Conservation (phyloP, 2,797 vertebrate genomes). For the Enteromius thamalakanensis region DNA sequence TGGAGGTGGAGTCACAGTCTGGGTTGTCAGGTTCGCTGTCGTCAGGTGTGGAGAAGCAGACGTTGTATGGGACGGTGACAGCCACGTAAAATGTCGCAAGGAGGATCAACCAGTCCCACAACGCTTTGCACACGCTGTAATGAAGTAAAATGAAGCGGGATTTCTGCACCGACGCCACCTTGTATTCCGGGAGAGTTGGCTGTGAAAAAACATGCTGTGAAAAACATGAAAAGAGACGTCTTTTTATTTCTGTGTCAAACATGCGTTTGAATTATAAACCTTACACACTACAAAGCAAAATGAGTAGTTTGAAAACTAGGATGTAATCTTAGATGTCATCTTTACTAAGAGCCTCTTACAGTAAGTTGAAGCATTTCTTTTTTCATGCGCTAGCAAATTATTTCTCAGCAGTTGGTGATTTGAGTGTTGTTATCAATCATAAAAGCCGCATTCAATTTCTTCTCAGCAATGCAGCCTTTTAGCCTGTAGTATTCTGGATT, state of each 20-base stretch:
- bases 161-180: slow-evolving; percentile 92
- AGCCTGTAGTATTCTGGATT: neutral
- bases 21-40: slow-evolving; percentile 63
- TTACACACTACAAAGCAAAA: neutral
- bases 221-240: neutral
- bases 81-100: slow-evolving; percentile 96
- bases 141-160: slow-evolving; percentile 94
- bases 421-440: neutral
- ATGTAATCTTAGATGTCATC: neutral
- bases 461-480: neutral
- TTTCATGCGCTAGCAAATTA: neutral
- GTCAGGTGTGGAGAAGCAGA: slow-evolving; percentile 87
- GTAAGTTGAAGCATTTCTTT: neutral
- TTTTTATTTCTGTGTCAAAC: slow-evolving; percentile 1
- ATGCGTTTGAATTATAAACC: neutral
- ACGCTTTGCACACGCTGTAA: slow-evolving; percentile 93
- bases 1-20: slow-evolving; percentile 78
- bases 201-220: slow-evolving; percentile 89
- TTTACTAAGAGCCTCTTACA: neutral
- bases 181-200: slow-evolving; percentile 91
- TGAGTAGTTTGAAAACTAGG: neutral
- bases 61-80: slow-evolving; percentile 91
- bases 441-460: neutral
- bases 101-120: slow-evolving; percentile 96
- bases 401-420: slow-evolving; percentile 10